Evolutionary conservation across 1,140 invertebrate genomes (phyloP).

Genomic region (Musca domestica): DNA sequence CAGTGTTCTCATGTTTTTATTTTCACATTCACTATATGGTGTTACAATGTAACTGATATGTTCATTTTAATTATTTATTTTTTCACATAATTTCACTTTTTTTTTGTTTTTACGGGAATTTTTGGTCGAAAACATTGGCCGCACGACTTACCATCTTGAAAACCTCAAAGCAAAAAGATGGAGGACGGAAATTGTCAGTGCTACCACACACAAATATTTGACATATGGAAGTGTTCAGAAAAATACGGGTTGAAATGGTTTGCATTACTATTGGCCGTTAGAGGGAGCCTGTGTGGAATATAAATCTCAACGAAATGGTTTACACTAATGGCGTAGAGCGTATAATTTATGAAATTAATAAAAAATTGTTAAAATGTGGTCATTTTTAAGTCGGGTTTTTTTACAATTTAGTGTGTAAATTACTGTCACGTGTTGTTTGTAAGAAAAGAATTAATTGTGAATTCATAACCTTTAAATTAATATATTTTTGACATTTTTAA

Average conservation of each 20-base stretch:
- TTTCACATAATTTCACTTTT: neutral
- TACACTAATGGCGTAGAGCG: too few relatives aligned
- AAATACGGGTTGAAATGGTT: neutral
- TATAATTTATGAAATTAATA: too few relatives aligned
- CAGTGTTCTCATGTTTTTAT: slow-evolving; percentile 20
- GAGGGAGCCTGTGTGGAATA: too few relatives aligned
- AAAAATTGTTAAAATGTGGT: too few relatives aligned
- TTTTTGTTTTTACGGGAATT: neutral
- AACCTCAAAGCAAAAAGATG: slow-evolving; percentile 53
- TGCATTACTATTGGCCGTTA: too few relatives aligned
- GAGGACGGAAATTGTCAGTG: slow-evolving; percentile 50
- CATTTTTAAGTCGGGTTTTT: too few relatives aligned
- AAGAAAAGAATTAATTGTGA: too few relatives aligned
- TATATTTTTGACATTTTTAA: too few relatives aligned
- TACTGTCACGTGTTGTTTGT: too few relatives aligned
- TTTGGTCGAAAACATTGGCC: slow-evolving; percentile 28
- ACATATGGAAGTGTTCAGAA: slow-evolving; percentile 12
- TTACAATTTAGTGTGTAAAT: too few relatives aligned
- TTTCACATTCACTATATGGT: slow-evolving; percentile 29
- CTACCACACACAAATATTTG: slow-evolving; percentile 25
- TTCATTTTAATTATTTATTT: neutral
- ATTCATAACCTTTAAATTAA: too few relatives aligned
- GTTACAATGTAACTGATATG: neutral
- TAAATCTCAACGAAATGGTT: too few relatives aligned
- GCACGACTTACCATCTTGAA: slow-evolving; percentile 52